Evolutionary conservation across 2,113 vertebrate genomes (phyloP), one percentile per base, ranked within the genome.

Genomic region (Uropsilus gracilis): DNA sequence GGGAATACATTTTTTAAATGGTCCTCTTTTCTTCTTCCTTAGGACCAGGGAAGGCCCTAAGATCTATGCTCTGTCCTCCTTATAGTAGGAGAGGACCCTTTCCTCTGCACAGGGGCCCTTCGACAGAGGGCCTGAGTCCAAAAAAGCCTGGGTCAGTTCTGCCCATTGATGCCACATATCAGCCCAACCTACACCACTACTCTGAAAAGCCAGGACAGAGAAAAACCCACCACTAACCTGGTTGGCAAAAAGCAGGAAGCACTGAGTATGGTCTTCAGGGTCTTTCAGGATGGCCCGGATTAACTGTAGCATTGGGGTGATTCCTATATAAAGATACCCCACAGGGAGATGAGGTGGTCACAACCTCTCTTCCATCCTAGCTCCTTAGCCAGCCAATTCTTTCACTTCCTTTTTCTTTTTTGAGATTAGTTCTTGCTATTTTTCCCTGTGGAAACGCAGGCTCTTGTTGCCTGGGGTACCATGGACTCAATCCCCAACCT

Each of bases 231-330:
- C 82, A 64, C 97, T 80, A 64, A 98, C 98, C 98, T 98, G 98
- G 94, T 98, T 98, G 66, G 98, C 98, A 98, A 98, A 98, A 57
- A 98, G 97, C 92, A 98, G 97, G 83, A 80, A 97, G 94, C 98
- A 98, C 68, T 93, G 97, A 12, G 98, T 98, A 18, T 86, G 89
- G 93, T 98, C 98, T 86, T 91, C 97, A 26, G 97, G 97, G 86
- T 98, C 97, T 95, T 98, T 98, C 76, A 98, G 78, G 84, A 98
- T 98, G 53, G 98, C 97, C 30, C 96, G 97, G 61, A 98, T 95
- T 81, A 98, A 93, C 90, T 98, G 98, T 53, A 98, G 89, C 98
- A 98, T 98, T 0, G 98, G 98, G 9, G 98, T 98, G 89, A 98
- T 97, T 76, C 98, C 98, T 98, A 93, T 20, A 82, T 26, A 75